Evolutionary conservation across 2,888 invertebrate genomes (phyloP), one percentile per base, ranked within the genome.

Genomic region (Macrophya alboannulata): DNA sequence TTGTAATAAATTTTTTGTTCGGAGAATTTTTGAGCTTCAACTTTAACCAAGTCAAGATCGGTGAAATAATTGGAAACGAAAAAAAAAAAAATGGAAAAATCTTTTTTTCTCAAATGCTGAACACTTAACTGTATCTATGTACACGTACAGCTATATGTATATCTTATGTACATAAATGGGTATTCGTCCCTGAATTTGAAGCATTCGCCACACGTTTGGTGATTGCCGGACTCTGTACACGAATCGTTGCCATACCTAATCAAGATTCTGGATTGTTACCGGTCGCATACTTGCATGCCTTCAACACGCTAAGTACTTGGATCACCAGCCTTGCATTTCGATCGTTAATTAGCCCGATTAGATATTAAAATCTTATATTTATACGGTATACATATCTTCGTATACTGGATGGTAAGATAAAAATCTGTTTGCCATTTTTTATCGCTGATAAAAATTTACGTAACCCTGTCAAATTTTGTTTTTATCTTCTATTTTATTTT

Each of bases 201-300:
- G 55, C 51, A 77, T 77, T 77, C 43, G 12, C 62, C n/a, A 55
- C 10, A 40, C 12, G 6, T 21, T n/a, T 74, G 25, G 25, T 21
- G 40, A 1, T 21, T 40, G 37, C 25, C 55, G n/a, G 72, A 37
- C 10, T 74, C 72, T 12, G 0, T 43, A 43, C 25, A 25, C 12
- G 40, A 68, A 83, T 83, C 71, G 68, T 51, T 68, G 83, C n/a
- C 83, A 71, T 83, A 48, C 68, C 45, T 21, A 74, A 3, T 43
- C 48, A 83, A 83, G 83, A 83, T 51, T 45, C 51, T 31, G 68
- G 68, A 83, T 83, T 71, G 68, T 83, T 83, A 83, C 21, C 51
- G 51, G 83, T 71, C 31, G 51, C 83, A 83, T 83, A 71, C 45
- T 59, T 31, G 81, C 81, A 43, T 81, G 81, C 62, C 62, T 77